These are phyloP conservation scores for Euspilapteryx auroguttella DNA, from an alignment of 2,888 invertebrate species.

Conservation along the genomic window DNA sequence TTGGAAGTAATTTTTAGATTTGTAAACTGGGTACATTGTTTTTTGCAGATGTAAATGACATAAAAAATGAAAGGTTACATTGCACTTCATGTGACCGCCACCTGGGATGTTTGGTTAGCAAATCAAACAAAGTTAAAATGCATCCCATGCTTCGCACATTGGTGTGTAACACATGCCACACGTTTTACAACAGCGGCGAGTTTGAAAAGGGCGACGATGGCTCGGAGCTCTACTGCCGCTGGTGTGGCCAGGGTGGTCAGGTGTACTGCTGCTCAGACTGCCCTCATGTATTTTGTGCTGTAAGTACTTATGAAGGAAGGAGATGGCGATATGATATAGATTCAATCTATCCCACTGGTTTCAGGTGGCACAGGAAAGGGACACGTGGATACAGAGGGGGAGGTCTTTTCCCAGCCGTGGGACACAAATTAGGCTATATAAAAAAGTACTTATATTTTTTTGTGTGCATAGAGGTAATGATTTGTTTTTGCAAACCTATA, in stretches of 20 bases:
- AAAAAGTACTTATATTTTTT: too few species aligned
- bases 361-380: too few species aligned
- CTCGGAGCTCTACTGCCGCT: slow-evolving; percentile 79
- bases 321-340: too few species aligned
- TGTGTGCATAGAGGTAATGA: too few species aligned
- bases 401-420: too few species aligned
- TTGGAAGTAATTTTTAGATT: too few species aligned
- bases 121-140: slow-evolving; percentile 66
- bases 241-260: slow-evolving; percentile 82
- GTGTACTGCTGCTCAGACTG: slow-evolving; percentile 80
- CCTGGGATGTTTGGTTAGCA: slow-evolving; percentile 69
- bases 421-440: too few species aligned
- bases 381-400: too few species aligned
- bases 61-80: slow-evolving; percentile 66
- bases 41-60: slow-evolving; percentile 59
- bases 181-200: slow-evolving; percentile 79
- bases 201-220: slow-evolving; percentile 84
- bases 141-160: slow-evolving; percentile 75
- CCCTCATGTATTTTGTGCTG: slow-evolving; percentile 73
- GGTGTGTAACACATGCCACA: slow-evolving; percentile 71
- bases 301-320: too few species aligned
- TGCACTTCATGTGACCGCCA: slow-evolving; percentile 77
- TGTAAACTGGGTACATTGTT: too few species aligned
- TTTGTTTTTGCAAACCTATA: too few species aligned
- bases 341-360: too few species aligned